Evolutionary conservation across 2,113 vertebrate genomes (phyloP).

Genomic region (Neolamprologus ventralis): DNA sequence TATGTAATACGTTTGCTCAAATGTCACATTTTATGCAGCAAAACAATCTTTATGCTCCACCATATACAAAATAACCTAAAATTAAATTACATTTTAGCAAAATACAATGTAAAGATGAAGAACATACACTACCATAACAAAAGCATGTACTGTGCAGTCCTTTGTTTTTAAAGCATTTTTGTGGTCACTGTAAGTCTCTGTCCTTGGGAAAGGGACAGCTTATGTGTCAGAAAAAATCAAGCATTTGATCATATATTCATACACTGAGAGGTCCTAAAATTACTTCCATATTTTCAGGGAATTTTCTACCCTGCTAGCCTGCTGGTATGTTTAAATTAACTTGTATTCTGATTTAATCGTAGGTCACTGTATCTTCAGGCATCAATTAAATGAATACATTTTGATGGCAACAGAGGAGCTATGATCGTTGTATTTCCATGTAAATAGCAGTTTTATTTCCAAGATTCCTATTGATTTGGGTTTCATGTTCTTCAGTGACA

Average conservation of each 20-base stretch:
- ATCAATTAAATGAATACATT: slow-evolving; percentile 5
- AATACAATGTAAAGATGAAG: not conserved
- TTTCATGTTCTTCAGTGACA: not conserved
- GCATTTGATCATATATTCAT: not conserved
- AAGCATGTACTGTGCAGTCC: not conserved
- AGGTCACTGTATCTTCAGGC: not conserved
- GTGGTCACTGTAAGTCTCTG: not conserved
- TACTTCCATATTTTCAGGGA: slow-evolving; percentile 4
- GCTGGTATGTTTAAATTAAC: not conserved
- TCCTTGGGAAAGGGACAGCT: not conserved
- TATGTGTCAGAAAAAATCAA: not conserved
- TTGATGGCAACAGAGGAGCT: not conserved
- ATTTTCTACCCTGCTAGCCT: not conserved
- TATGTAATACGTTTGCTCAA: not conserved
- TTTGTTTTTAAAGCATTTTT: not conserved
- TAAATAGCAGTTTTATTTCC: slow-evolving; percentile 33
- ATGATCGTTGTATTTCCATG: slow-evolving; percentile 38
- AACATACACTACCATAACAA: not conserved
- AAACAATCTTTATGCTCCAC: not conserved
- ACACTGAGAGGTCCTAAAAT: not conserved
- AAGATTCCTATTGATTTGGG: not conserved
- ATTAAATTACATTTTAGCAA: not conserved
- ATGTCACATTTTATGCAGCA: not conserved
- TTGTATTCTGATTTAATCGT: not conserved
- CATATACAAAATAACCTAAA: not conserved